Percentiles rank a stretch among this genome's conserved stretches.
These are phyloP conservation scores for Lamproptera curius DNA, from an alignment of 2,888 invertebrate genomes.

Conservation along the genomic window DNA sequence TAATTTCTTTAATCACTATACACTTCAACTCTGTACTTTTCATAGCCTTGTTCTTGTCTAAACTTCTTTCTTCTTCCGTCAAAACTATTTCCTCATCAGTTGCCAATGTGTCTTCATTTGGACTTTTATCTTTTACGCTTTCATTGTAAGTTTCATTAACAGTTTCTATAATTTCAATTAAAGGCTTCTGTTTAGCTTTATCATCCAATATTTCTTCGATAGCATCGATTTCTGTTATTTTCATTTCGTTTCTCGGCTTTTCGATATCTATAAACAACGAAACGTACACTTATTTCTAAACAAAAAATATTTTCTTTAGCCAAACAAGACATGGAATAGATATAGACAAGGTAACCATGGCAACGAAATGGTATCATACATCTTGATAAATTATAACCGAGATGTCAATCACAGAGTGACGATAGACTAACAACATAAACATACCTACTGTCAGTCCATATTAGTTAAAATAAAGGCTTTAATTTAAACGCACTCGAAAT, in stretches of 20 bases:
- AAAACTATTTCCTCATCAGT: not conserved
- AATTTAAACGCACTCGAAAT: too few relatives aligned
- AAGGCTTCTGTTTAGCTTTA: slow-evolving; percentile 45
- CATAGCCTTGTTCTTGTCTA: not conserved
- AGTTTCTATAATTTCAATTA: slow-evolving; percentile 54
- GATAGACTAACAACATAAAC: too few relatives aligned
- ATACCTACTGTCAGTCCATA: too few relatives aligned
- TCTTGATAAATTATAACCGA: too few relatives aligned
- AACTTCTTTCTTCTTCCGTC: not conserved
- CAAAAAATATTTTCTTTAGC: too few relatives aligned
- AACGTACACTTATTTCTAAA: too few relatives aligned
- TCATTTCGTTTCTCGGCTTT: slow-evolving; percentile 1
- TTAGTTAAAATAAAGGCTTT: too few relatives aligned
- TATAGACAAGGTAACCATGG: too few relatives aligned
- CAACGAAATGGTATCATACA: too few relatives aligned
- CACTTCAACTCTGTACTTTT: not conserved
- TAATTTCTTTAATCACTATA: slow-evolving; percentile 21
- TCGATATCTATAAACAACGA: not conserved
- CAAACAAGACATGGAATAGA: too few relatives aligned
- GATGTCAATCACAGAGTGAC: too few relatives aligned
- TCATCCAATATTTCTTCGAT: slow-evolving; percentile 23
- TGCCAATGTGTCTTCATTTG: not conserved
- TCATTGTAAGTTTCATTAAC: slow-evolving; percentile 26
- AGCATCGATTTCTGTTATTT: not conserved
- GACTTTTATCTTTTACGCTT: not conserved